These are phyloP conservation scores for Neoaliturus tenellus DNA, from an alignment of 2,888 invertebrate species.

Conservation along the genomic window DNA sequence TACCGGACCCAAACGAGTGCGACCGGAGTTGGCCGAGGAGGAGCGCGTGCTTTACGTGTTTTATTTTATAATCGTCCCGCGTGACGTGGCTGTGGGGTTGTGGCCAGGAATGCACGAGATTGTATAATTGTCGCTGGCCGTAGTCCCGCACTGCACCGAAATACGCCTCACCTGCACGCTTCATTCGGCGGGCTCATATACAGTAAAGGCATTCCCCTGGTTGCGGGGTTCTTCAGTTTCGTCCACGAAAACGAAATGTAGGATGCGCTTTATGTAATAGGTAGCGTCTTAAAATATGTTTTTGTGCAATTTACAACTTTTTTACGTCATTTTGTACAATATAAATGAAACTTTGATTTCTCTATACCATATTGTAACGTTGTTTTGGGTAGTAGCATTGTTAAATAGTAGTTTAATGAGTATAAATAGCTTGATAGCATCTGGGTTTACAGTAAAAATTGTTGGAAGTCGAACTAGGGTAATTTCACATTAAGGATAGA, in stretches of 20 bases:
- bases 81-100: not conserved
- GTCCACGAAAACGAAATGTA: not conserved
- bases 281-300: no score
- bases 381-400: no score
- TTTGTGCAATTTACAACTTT: no score
- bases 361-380: no score
- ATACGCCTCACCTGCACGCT: not conserved
- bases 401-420: no score
- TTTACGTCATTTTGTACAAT: no score
- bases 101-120: not conserved
- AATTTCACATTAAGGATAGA: no score
- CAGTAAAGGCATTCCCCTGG: not conserved
- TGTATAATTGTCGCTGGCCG: not conserved
- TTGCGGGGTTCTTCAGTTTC: not conserved
- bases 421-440: no score
- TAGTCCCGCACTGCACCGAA: not conserved
- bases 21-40: not conserved
- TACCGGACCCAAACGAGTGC: not conserved
- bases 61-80: not conserved
- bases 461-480: no score
- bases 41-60: not conserved
- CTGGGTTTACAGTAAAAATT: no score
- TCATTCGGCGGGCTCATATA: not conserved
- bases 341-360: no score
- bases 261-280: not conserved